Conservation (phyloP, 1,140 invertebrate genomes). For the Drosophila takahashii region DNA sequence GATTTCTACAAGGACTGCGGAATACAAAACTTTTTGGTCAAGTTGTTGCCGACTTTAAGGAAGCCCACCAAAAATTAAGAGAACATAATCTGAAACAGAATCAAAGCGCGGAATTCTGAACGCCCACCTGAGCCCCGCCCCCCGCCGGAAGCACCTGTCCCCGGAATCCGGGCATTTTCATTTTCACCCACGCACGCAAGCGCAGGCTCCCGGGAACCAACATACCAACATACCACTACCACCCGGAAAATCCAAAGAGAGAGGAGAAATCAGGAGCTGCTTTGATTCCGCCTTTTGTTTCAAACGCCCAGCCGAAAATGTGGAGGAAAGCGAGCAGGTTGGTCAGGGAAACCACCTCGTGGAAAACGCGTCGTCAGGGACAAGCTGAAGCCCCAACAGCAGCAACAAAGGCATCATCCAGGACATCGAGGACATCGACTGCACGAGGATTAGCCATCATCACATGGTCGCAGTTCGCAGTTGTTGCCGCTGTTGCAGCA, state of each 20-base stretch:
- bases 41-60: constrained; percentile 3
- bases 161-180: constrained; percentile 22
- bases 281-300: constrained; percentile 46
- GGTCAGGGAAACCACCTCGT: constrained; percentile 54
- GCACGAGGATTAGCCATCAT: constrained; percentile 56
- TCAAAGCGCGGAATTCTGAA: constrained; percentile 19
- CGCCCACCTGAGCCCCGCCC: constrained; percentile 16
- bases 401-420: constrained; percentile 19
- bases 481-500: constrained; percentile 64
- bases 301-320: constrained; percentile 26
- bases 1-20: constrained; percentile 8
- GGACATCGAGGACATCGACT: constrained; percentile 16
- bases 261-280: constrained; percentile 12
- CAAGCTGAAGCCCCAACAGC: constrained; percentile 29
- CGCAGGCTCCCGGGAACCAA: constrained; percentile 37
- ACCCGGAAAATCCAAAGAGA: background rate
- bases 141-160: constrained; percentile 13
- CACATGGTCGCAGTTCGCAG: constrained; percentile 62
- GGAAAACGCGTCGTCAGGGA: constrained; percentile 73
- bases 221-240: constrained; percentile 3
- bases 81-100: constrained; percentile 14
- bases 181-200: constrained; percentile 47
- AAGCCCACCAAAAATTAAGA: constrained; percentile 45
- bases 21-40: constrained; percentile 33
- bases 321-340: constrained; percentile 38